These are phyloP conservation scores for Clamator glandarius DNA, from an alignment of 2,797 vertebrate genomes.

Conservation along the genomic window DNA sequence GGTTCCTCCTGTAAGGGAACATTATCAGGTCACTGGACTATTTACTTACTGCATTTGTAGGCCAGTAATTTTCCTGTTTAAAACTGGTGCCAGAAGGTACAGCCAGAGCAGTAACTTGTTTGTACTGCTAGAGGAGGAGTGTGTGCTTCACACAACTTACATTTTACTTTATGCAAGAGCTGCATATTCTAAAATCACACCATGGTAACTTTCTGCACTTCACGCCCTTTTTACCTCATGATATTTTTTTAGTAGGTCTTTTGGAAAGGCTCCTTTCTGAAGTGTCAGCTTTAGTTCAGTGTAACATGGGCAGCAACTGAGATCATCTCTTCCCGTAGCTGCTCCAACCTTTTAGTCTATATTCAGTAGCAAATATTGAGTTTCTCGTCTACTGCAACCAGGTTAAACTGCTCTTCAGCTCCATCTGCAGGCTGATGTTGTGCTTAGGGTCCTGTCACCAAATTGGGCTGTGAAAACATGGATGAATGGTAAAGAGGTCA, in stretches of 20 bases:
- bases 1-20: neutral
- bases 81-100: neutral
- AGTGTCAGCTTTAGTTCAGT: neutral
- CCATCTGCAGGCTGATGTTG: conserved; percentile 35
- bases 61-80: neutral
- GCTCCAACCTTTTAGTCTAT: conserved; percentile 29
- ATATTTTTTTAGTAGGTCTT: neutral
- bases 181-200: neutral
- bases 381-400: neutral
- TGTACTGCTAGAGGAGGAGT: neutral
- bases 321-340: neutral
- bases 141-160: neutral
- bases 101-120: neutral
- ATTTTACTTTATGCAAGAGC: neutral
- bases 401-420: conserved; percentile 48
- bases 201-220: neutral
- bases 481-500: neutral
- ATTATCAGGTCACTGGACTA: neutral
- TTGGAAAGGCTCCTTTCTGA: neutral
- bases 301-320: conserved; percentile 7
- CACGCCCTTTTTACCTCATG: neutral
- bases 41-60: neutral
- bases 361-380: conserved; percentile 53
- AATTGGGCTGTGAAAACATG: neutral
- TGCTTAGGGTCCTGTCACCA: neutral